Evolutionary conservation across 2,797 vertebrate genomes (phyloP).

Genomic region (Amblyopsis hoosieri): DNA sequence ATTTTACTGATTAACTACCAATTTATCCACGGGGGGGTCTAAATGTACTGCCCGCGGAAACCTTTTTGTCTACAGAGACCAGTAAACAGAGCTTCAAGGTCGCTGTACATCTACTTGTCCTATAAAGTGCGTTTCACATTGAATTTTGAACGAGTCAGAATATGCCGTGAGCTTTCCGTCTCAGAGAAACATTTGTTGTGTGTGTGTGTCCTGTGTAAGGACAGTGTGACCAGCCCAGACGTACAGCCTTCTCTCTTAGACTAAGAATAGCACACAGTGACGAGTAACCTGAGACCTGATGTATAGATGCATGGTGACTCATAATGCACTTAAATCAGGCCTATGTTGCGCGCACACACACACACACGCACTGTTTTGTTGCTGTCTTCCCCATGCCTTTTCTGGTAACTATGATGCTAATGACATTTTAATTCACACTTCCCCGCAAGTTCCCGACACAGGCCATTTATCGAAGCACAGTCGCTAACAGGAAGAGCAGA

Average conservation of each 20-base stretch:
- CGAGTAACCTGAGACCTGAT: conserved; percentile 27
- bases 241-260: conserved; percentile 4
- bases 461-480: not conserved
- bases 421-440: not conserved
- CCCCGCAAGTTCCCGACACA: not conserved
- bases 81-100: too few relatives aligned
- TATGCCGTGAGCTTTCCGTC: not conserved
- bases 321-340: not conserved
- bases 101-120: too few relatives aligned
- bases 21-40: too few relatives aligned
- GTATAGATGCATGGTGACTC: conserved; percentile 7
- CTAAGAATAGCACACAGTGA: conserved; percentile 26
- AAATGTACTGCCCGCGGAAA: too few relatives aligned
- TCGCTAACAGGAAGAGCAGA: conserved; percentile 1
- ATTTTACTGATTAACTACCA: too few relatives aligned
- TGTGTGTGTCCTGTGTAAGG: conserved; percentile 7
- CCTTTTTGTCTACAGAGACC: not conserved
- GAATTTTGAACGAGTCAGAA: not conserved
- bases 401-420: not conserved
- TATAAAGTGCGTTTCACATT: not conserved
- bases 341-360: not conserved
- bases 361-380: not conserved
- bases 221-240: not conserved
- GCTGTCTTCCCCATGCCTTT: not conserved
- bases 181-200: not conserved